phyloP scores from a whole-genome alignment of 2,797 vertebrate species.

The Carduelis carduelis region DNA sequence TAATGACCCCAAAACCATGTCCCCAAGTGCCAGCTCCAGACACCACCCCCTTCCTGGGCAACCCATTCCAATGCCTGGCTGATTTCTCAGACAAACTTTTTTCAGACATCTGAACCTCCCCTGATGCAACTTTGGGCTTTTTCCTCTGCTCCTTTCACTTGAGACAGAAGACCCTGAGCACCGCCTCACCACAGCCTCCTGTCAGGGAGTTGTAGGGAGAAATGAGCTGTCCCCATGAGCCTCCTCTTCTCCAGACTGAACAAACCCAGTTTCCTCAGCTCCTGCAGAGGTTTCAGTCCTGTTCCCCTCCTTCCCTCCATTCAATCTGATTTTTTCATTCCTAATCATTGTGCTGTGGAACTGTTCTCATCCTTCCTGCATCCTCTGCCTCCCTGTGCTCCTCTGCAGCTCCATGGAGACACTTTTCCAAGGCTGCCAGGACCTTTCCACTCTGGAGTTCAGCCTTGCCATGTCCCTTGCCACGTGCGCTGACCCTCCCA shows the following conservation, averaged over 20 bases:
- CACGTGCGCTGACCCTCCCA: neutral
- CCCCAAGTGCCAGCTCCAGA: neutral
- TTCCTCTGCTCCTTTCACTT: neutral
- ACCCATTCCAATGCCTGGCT: rapidly evolving
- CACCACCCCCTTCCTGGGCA: neutral
- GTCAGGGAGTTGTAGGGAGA: neutral
- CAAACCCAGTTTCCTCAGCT: neutral
- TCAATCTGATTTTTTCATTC: neutral
- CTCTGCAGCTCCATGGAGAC: neutral
- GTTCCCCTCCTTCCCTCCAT: neutral
- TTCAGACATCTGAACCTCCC: neutral
- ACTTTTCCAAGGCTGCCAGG: neutral
- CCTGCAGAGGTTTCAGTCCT: neutral
- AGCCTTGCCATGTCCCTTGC: neutral
- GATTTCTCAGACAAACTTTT: neutral
- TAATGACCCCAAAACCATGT: neutral
- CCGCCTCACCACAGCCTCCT: neutral
- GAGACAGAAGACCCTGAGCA: neutral
- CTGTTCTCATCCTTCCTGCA: neutral
- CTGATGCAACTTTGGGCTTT: neutral
- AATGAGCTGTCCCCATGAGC: neutral
- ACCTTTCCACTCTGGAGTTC: neutral
- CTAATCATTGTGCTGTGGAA: neutral
- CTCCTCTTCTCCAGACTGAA: neutral
- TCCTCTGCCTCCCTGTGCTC: neutral